phyloP scores from a whole-genome alignment of 2,113 vertebrate species.

The Bujurquina vittata region DNA sequence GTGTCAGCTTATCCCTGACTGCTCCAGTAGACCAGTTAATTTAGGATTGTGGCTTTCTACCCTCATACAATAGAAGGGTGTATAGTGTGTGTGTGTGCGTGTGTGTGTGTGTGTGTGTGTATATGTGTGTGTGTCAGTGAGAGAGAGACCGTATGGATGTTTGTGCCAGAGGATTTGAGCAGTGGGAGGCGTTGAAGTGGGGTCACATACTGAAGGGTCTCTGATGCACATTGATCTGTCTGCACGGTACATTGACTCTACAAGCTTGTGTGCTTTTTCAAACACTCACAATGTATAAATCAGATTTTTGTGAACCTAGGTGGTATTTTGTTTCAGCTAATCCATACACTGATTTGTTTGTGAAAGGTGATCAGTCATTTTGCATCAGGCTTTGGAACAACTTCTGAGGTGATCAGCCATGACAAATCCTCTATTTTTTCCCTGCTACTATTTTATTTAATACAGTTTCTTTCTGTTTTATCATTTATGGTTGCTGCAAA shows the following conservation, averaged over 20 bases:
- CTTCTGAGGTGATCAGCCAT: conserved; percentile 19
- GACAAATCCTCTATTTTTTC: conserved; percentile 30
- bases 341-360: conserved; percentile 25
- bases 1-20: conserved; percentile 71
- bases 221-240: conserved; percentile 62
- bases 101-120: background rate
- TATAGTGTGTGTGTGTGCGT: conserved; percentile 17
- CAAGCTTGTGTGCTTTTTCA: conserved; percentile 29
- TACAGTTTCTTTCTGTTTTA: background rate
- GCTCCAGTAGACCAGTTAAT: conserved; percentile 79
- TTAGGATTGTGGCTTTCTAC: conserved; percentile 67
- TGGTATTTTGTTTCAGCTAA: conserved; percentile 38
- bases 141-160: conserved; percentile 45
- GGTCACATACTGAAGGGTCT: conserved; percentile 41
- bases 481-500: background rate
- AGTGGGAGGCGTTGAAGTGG: conserved; percentile 35
- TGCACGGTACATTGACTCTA: conserved; percentile 56
- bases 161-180: conserved; percentile 37
- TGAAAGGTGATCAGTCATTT: conserved; percentile 28
- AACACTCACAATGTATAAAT: conserved; percentile 3
- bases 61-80: conserved; percentile 43
- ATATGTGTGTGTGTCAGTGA: too few relatives aligned
- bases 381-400: conserved; percentile 1
- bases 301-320: conserved; percentile 5
- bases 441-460: background rate